These are phyloP conservation scores for Eptatretus burgeri DNA, from an alignment of 2,113 vertebrate species.

Conservation along the genomic window DNA sequence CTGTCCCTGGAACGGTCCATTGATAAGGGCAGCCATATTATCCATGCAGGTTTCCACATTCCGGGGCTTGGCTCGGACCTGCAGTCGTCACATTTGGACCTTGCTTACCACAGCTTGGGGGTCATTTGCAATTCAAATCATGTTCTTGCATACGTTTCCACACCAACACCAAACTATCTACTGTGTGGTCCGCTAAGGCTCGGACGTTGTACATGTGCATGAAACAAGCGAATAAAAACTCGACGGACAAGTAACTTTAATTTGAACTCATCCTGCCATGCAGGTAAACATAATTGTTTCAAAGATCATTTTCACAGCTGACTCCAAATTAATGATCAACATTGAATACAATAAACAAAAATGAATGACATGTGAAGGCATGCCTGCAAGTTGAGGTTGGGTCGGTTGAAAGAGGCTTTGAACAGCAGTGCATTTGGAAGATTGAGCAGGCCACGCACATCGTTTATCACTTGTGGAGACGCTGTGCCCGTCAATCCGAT, in stretches of 20 bases:
- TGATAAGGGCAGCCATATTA: constrained; percentile 42
- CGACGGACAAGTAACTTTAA: neutral
- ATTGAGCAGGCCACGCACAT: constrained; percentile 61
- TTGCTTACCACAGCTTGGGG: neutral
- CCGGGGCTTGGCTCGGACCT: constrained; percentile 53
- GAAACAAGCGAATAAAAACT: constrained; percentile 7
- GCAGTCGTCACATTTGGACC: neutral
- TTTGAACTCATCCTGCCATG: neutral
- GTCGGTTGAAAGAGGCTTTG: constrained; percentile 59
- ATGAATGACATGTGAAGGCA: neutral
- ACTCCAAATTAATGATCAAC: neutral
- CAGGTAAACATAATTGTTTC: neutral
- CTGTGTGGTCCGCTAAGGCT: too few species aligned
- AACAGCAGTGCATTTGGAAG: constrained; percentile 38
- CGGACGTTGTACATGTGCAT: neutral
- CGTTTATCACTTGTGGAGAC: constrained; percentile 45
- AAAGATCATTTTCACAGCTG: neutral
- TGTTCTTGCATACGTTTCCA: too few species aligned
- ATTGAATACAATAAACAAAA: constrained; percentile 4
- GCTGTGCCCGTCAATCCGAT: constrained; percentile 78
- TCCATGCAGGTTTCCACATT: constrained; percentile 26
- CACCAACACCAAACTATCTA: too few species aligned
- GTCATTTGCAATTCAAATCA: too few species aligned
- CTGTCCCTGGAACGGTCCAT: constrained; percentile 40
- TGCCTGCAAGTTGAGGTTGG: constrained; percentile 81